These are phyloP conservation scores for Arothron firmamentum DNA, from an alignment of 2,113 vertebrate species.

Conservation along the genomic window DNA sequence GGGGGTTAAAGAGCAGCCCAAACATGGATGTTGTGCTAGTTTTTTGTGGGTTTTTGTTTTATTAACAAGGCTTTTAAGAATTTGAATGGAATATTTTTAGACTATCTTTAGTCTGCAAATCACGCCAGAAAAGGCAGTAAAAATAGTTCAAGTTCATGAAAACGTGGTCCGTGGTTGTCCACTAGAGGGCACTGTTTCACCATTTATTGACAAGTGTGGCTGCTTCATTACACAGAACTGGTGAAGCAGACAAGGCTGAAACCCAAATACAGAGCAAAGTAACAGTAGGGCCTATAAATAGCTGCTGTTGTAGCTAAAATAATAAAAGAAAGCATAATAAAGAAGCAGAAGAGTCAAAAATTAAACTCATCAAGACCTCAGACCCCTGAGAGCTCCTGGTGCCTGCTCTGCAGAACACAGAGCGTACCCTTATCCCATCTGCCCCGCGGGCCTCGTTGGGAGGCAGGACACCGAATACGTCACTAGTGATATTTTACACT, in stretches of 20 bases:
- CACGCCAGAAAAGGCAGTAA: too few species aligned
- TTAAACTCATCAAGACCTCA: too few species aligned
- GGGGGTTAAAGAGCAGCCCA: not conserved
- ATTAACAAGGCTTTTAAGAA: not conserved
- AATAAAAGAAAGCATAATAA: conserved; percentile 1
- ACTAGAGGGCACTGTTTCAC: conserved; percentile 69
- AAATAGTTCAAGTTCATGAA: too few species aligned
- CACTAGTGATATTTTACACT: conserved; percentile 71
- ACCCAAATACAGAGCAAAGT: conserved; percentile 31
- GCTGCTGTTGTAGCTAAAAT: not conserved
- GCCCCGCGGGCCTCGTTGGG: conserved; percentile 29
- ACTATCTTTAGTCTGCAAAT: too few species aligned
- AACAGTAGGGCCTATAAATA: conserved; percentile 25
- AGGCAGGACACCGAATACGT: conserved; percentile 52
- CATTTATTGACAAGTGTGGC: conserved; percentile 13
- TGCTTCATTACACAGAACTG: conserved; percentile 27
- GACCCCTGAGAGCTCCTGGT: too few species aligned
- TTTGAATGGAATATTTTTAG: not conserved
- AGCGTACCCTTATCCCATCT: conserved; percentile 9
- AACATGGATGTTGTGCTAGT: not conserved
- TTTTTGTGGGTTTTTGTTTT: not conserved
- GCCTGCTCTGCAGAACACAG: conserved; percentile 35
- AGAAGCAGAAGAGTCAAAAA: not conserved
- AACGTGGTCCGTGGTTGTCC: conserved; percentile 33
- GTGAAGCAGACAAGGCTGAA: conserved; percentile 17